A percentile compares a stretch with the other conserved stretches of the same genome.
phyloP scores from a whole-genome alignment of 2,113 vertebrate species.

The Desmodus rotundus region DNA sequence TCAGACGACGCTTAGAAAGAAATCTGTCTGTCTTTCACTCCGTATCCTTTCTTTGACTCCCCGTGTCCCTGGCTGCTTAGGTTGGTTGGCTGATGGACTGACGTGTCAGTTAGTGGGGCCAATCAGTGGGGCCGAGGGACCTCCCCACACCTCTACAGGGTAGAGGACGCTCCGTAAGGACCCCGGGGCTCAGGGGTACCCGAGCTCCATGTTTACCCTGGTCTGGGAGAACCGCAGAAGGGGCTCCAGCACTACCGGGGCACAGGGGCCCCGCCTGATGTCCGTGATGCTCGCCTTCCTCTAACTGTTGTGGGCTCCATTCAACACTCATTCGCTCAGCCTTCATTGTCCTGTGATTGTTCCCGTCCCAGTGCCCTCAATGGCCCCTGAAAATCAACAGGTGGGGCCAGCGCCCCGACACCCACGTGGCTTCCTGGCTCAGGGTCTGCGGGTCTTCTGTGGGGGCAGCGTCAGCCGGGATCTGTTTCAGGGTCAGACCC shows the following conservation, averaged over 20 bases:
- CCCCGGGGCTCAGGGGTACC: not conserved
- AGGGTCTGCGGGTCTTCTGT: not conserved
- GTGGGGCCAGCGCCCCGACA: not conserved
- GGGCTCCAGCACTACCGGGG: not conserved
- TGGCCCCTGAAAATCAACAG: not conserved
- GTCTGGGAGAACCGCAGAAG: too few relatives aligned
- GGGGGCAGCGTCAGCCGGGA: not conserved
- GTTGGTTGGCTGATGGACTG: not conserved
- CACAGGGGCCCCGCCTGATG: not conserved
- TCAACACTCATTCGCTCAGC: not conserved
- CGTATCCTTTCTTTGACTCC: not conserved
- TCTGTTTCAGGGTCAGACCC: not conserved
- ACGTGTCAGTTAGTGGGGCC: not conserved
- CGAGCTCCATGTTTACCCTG: rapidly evolving
- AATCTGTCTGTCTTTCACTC: not conserved
- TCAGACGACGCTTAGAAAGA: not conserved
- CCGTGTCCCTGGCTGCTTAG: not conserved
- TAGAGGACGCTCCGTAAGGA: not conserved
- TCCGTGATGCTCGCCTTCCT: too few relatives aligned
- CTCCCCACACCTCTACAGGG: not conserved
- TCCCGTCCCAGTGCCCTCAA: not conserved
- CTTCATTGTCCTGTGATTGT: not conserved
- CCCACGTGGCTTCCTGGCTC: not conserved
- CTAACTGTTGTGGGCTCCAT: not conserved
- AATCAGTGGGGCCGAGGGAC: not conserved